Evolutionary conservation across 1,140 invertebrate species (phyloP).

Genomic region (Euborellia annulipes): DNA sequence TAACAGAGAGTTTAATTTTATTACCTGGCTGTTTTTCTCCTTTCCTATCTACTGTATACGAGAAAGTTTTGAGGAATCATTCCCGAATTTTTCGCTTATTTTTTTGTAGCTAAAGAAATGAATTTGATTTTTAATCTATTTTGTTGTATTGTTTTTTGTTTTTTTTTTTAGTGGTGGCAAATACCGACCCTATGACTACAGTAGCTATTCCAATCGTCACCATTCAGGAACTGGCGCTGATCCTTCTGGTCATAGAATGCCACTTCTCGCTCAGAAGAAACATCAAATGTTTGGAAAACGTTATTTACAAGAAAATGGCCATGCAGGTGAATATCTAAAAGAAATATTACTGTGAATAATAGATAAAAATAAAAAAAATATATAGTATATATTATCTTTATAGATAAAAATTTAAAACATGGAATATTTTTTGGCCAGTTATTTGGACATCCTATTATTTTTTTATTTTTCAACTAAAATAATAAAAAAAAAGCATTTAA

Average conservation of each 20-base stretch:
- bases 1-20: too few species aligned
- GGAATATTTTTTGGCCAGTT: too few species aligned
- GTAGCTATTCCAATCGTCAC: conserved; percentile 35
- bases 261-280: conserved; percentile 75
- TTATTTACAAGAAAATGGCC: conserved; percentile 45
- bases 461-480: too few species aligned
- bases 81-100: too few species aligned
- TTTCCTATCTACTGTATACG: too few species aligned
- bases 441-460: too few species aligned
- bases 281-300: conserved; percentile 81
- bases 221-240: conserved; percentile 25
- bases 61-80: too few species aligned
- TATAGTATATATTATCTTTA: not conserved
- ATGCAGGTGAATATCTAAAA: conserved; percentile 1
- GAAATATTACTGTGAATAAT: conserved; percentile 7
- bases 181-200: conserved; percentile 60
- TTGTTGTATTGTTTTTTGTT: conserved; percentile 7
- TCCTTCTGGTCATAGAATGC: conserved; percentile 26
- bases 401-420: too few species aligned
- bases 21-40: too few species aligned
- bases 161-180: conserved; percentile 33
- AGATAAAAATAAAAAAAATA: not conserved
- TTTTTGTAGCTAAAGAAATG: not conserved
- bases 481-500: too few species aligned
- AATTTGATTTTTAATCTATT: conserved; percentile 9